phyloP scores from a whole-genome alignment of 2,888 invertebrate genomes.

The Parascotia fuliginaria region DNA sequence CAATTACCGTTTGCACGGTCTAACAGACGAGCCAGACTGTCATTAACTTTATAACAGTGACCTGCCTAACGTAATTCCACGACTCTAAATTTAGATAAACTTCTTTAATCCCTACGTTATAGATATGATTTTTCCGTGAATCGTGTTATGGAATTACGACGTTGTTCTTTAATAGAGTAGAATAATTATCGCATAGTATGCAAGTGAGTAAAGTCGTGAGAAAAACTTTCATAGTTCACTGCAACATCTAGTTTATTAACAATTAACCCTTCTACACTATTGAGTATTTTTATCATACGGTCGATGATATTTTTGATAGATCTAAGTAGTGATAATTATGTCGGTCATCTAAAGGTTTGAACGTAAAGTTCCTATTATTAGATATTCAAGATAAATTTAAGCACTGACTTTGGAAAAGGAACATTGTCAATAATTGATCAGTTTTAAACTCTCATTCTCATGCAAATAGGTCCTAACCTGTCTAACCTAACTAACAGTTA shows the following conservation, averaged over 20 bases:
- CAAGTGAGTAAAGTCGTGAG: slow-evolving; percentile 37
- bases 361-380: too few species aligned
- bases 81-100: background rate
- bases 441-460: too few species aligned
- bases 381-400: too few species aligned
- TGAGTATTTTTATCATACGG: too few species aligned
- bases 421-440: too few species aligned
- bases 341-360: too few species aligned
- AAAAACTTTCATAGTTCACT: slow-evolving; percentile 43
- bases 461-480: too few species aligned
- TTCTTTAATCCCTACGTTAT: background rate
- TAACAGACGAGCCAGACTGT: slow-evolving; percentile 30
- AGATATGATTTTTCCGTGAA: background rate
- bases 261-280: background rate
- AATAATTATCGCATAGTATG: slow-evolving; percentile 35
- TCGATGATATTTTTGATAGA: too few species aligned
- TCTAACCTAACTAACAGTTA: too few species aligned
- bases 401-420: too few species aligned
- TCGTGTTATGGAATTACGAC: background rate
- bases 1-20: slow-evolving; percentile 16
- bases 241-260: background rate
- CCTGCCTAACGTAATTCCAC: background rate
- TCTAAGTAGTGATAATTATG: too few species aligned
- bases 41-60: slow-evolving; percentile 22
- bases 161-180: background rate